phyloP scores from a whole-genome alignment of 2,888 invertebrate species.

The Apodemia hepburni region DNA sequence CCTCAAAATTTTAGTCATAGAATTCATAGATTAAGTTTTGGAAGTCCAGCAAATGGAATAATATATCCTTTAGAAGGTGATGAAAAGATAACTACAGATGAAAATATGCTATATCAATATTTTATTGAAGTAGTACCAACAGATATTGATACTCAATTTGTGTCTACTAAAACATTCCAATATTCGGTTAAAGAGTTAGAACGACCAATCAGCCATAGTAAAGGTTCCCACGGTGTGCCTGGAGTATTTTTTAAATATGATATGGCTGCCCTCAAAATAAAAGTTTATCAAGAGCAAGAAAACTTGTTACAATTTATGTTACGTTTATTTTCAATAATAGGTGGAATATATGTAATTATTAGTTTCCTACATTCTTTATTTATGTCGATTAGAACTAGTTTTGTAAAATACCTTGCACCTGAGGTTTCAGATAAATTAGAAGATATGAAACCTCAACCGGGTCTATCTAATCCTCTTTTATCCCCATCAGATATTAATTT shows the following conservation, averaged over 20 bases:
- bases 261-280: conserved; percentile 93
- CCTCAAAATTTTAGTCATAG: conserved; percentile 98
- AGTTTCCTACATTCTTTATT: conserved; percentile 72
- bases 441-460: conserved; percentile 34
- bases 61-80: conserved; percentile 98
- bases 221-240: conserved; percentile 95
- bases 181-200: conserved; percentile 96
- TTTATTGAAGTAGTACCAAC: conserved; percentile 98
- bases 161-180: conserved; percentile 90
- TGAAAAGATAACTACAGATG: conserved; percentile 87
- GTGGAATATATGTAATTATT: conserved; percentile 95
- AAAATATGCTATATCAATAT: conserved; percentile 92
- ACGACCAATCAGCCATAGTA: conserved; percentile 83
- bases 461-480: conserved; percentile 52
- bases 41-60: conserved; percentile 92
- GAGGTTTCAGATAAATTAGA: conserved; percentile 35
- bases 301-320: conserved; percentile 89
- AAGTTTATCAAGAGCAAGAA: conserved; percentile 89
- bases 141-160: conserved; percentile 90
- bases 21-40: conserved; percentile 96
- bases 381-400: conserved; percentile 44
- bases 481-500: conserved; percentile 54
- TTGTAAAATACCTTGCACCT: conserved; percentile 40
- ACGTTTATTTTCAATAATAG: conserved; percentile 93
- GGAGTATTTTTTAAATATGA: conserved; percentile 98